A percentile compares a stretch with the other conserved stretches of the same genome.
These are phyloP conservation scores for Coptotermes formosanus DNA, from an alignment of 1,140 invertebrate species.

Conservation along the genomic window DNA sequence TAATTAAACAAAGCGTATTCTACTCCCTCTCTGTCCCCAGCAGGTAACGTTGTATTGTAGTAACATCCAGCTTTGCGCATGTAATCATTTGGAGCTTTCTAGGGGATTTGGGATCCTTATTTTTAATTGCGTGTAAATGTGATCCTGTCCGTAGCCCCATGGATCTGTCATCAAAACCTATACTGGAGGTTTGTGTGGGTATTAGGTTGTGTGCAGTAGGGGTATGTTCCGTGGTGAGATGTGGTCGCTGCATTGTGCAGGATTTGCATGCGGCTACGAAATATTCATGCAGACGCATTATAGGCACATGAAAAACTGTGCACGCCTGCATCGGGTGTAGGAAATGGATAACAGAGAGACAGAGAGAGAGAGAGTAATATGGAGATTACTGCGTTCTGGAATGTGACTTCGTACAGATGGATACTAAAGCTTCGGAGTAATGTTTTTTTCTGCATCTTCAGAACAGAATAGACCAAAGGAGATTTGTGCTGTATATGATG, in stretches of 20 bases:
- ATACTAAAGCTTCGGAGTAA: too few species aligned
- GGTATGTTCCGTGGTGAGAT: not conserved
- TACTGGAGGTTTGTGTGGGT: slow-evolving; percentile 21
- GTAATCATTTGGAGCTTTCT: slow-evolving; percentile 29
- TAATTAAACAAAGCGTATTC: slow-evolving; percentile 30
- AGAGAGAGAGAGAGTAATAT: too few species aligned
- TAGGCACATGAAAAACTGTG: not conserved
- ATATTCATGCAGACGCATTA: not conserved
- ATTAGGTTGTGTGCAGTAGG: not conserved
- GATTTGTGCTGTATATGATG: too few species aligned
- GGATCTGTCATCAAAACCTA: slow-evolving; percentile 27
- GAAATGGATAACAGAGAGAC: too few species aligned
- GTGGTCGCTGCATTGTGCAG: not conserved
- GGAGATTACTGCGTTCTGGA: too few species aligned
- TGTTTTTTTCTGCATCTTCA: too few species aligned
- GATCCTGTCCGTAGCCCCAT: slow-evolving; percentile 26
- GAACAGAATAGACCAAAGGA: too few species aligned
- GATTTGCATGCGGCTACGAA: not conserved
- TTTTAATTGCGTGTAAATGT: slow-evolving; percentile 36
- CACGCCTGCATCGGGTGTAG: too few species aligned
- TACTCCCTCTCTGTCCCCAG: not conserved
- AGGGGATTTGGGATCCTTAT: slow-evolving; percentile 33
- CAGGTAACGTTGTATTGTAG: slow-evolving; percentile 18
- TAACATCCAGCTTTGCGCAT: slow-evolving; percentile 21
- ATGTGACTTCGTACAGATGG: too few species aligned